Conservation (phyloP, 2,888 invertebrate species). For the Apamea monoglypha region DNA sequence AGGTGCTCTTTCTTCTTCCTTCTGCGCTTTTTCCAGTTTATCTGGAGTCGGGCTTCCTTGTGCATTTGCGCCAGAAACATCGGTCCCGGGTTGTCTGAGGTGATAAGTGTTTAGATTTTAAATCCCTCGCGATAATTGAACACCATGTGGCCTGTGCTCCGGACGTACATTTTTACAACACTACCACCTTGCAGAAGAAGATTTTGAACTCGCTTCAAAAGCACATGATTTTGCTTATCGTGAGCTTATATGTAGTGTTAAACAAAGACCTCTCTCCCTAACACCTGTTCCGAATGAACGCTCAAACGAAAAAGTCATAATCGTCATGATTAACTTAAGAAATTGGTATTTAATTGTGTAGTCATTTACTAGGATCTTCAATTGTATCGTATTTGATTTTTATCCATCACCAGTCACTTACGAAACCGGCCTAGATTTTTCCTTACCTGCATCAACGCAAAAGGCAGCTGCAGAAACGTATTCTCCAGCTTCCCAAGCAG, state of each 20-base stretch:
- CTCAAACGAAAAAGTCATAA: background rate
- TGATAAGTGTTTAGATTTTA: no score
- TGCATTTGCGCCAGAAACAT: background rate
- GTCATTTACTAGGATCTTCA: no score
- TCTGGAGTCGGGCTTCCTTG: background rate
- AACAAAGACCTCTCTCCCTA: background rate
- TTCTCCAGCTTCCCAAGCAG: constrained; percentile 75
- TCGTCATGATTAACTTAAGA: background rate
- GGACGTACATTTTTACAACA: background rate
- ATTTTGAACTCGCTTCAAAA: background rate
- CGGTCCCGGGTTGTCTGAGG: background rate
- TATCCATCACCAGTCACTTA: background rate
- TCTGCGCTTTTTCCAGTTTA: no score
- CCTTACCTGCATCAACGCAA: constrained; percentile 71
- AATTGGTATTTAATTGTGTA: background rate
- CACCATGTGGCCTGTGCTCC: background rate
- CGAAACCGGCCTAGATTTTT: background rate
- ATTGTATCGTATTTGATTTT: background rate
- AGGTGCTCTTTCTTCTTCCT: background rate
- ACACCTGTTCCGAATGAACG: background rate
- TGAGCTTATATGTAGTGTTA: background rate
- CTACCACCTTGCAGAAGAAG: background rate
- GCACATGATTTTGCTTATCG: background rate
- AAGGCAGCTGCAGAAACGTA: constrained; percentile 74
- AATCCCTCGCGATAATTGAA: background rate